Evolutionary conservation across 2,797 vertebrate species (phyloP).

Genomic region (Rallus crepitans): DNA sequence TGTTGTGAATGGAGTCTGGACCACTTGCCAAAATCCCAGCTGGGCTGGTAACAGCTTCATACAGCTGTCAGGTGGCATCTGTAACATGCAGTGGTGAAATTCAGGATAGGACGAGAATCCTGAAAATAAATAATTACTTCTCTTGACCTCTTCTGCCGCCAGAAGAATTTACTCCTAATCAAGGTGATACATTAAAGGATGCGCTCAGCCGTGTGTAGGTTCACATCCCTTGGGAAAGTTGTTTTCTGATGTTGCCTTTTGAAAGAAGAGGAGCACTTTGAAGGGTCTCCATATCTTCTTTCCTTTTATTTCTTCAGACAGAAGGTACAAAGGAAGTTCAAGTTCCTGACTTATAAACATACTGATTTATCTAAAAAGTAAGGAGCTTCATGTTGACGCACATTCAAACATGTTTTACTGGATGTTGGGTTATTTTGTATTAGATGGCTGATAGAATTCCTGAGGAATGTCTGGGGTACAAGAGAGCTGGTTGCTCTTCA

Average conservation of each 20-base stretch:
- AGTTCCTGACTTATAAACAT: background rate
- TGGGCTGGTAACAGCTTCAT: background rate
- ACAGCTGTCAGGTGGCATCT: background rate
- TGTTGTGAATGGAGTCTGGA: background rate
- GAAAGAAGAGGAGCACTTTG: background rate
- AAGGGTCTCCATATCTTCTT: background rate
- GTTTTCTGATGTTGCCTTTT: background rate
- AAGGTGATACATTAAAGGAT: background rate
- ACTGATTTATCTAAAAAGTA: background rate
- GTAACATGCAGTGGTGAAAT: background rate
- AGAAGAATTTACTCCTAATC: background rate
- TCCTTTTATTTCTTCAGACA: background rate
- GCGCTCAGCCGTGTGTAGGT: background rate
- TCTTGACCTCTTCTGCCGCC: background rate
- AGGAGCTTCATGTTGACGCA: background rate
- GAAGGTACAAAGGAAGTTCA: background rate
- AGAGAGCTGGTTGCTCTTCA: too few species aligned
- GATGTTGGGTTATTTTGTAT: background rate
- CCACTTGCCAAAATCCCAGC: background rate
- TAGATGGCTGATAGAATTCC: slow-evolving; percentile 12
- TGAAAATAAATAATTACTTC: background rate
- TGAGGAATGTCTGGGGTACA: slow-evolving; percentile 25
- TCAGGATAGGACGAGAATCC: background rate
- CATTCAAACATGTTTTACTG: background rate
- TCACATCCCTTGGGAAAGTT: background rate